phyloP scores from a whole-genome alignment of 2,888 invertebrate genomes.

The Torymus tubicola region DNA sequence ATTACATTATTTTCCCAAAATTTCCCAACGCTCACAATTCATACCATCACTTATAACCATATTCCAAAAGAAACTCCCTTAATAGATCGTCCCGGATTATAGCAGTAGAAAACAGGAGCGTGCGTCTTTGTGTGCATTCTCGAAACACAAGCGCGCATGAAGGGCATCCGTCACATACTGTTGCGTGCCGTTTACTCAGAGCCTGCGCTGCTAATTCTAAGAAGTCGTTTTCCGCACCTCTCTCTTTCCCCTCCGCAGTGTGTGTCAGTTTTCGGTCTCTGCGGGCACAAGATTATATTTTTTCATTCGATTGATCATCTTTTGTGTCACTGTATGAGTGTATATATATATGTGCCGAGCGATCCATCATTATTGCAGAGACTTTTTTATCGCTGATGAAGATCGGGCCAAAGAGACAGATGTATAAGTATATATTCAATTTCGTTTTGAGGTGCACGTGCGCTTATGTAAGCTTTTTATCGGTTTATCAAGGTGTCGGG shows the following conservation, averaged over 20 bases:
- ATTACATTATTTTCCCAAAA: no score
- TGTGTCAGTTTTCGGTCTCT: conserved; percentile 25
- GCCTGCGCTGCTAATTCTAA: not conserved
- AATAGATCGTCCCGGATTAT: conserved; percentile 27
- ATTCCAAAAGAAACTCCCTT: not conserved
- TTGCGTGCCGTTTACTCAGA: no score
- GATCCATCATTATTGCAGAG: conserved; percentile 34
- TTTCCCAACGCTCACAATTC: no score
- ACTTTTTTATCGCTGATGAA: conserved; percentile 38
- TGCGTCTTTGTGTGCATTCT: conserved; percentile 22
- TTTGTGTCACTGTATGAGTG: not conserved
- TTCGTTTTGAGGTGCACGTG: not conserved
- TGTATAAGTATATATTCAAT: conserved; percentile 5
- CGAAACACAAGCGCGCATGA: conserved; percentile 2
- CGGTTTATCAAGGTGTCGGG: conserved; percentile 23
- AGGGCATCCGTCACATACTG: no score
- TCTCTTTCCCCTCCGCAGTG: not conserved
- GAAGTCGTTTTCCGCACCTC: conserved; percentile 16
- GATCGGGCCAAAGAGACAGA: not conserved
- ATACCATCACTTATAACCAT: no score
- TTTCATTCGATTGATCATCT: conserved; percentile 44
- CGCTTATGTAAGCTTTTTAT: conserved; percentile 17
- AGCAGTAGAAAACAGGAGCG: conserved; percentile 17
- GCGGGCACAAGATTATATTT: not conserved
- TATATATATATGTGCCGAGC: not conserved